These are phyloP conservation scores for Leucoma salicis DNA, from an alignment of 2,888 invertebrate genomes.

Conservation along the genomic window DNA sequence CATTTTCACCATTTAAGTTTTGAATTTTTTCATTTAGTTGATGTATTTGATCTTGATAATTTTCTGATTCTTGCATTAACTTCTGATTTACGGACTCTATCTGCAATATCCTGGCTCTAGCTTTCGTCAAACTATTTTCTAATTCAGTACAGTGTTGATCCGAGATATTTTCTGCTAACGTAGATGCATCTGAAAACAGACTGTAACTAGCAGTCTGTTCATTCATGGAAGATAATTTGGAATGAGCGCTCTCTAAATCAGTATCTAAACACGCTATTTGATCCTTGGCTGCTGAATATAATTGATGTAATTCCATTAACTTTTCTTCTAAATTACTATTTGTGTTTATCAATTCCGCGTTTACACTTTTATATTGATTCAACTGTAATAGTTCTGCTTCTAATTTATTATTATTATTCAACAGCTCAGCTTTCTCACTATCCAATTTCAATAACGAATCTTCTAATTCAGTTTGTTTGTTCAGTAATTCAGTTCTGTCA, in stretches of 20 bases:
- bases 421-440: slow-evolving; percentile 4
- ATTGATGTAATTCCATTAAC: slow-evolving; percentile 32
- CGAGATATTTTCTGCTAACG: slow-evolving; percentile 45
- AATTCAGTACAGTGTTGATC: slow-evolving; percentile 54
- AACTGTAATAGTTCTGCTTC: slow-evolving; percentile 1
- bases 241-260: slow-evolving; percentile 44
- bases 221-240: slow-evolving; percentile 35
- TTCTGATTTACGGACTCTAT: slow-evolving; percentile 47
- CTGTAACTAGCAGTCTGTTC: slow-evolving; percentile 25
- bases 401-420: slow-evolving; percentile 4
- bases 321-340: slow-evolving; percentile 41
- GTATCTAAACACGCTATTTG: slow-evolving; percentile 37
- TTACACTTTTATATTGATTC: slow-evolving; percentile 9
- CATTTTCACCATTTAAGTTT: slow-evolving; percentile 68
- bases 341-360: slow-evolving; percentile 30
- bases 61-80: slow-evolving; percentile 34
- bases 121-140: slow-evolving; percentile 54
- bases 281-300: slow-evolving; percentile 39
- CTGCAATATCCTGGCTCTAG: slow-evolving; percentile 61
- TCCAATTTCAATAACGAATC: slow-evolving; percentile 2
- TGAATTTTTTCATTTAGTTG: slow-evolving; percentile 56
- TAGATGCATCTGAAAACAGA: slow-evolving; percentile 28
- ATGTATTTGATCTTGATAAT: slow-evolving; percentile 47
- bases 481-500: slow-evolving; percentile 3
- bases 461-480: slow-evolving; percentile 6